Evolutionary conservation across 2,888 invertebrate genomes (phyloP), one percentile per base, ranked within the genome.

Genomic region (Agonopterix subpropinquella): DNA sequence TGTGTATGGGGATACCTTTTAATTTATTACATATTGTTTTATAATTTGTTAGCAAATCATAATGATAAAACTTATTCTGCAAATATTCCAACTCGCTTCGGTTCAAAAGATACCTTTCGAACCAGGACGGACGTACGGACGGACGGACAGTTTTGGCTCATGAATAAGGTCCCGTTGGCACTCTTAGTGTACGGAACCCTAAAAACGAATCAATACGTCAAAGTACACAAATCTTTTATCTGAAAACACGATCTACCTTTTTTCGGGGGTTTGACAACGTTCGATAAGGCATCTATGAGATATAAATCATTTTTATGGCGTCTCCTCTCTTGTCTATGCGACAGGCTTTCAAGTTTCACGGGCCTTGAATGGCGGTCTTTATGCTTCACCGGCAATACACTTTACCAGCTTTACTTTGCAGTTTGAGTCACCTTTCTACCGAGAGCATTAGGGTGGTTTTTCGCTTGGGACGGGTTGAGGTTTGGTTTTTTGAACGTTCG

Each of bases 281-380:
- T 69, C 76, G 82, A 83, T 84, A 83, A 77, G 78, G 70, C 72
- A 69, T 70, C 70, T 70, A 66, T 70, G 59, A 63, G 67, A 67
- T 73, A 82, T 87, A 86, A 83, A 85, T 86, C 84, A 86, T 85
- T 80, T 86, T 81, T 80, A 84, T 77, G 72, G 74, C 74, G 65
- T 58, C 67, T 71, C 65, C 69, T 59, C 73, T 69, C 76, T 77
- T 78, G 79, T 80, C 80, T 83, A 79, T 77, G 77, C 72, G 73
- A 76, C 77, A 76, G 70, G 73, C 83, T 86, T 85, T 82, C 81
- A 82, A 70, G 71, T 86, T 85, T 82, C 81, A 82, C 70, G 71
- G 68, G 60, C 59, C 72, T 62, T 80, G 81, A 82, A 85, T 82
- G 68, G 76, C 65, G 63, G 67, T 70, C 78, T 82, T 81, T 84